Evolutionary conservation across 2,113 vertebrate genomes (phyloP), one percentile per base, ranked within the genome.

Genomic region (Symphodus melops): DNA sequence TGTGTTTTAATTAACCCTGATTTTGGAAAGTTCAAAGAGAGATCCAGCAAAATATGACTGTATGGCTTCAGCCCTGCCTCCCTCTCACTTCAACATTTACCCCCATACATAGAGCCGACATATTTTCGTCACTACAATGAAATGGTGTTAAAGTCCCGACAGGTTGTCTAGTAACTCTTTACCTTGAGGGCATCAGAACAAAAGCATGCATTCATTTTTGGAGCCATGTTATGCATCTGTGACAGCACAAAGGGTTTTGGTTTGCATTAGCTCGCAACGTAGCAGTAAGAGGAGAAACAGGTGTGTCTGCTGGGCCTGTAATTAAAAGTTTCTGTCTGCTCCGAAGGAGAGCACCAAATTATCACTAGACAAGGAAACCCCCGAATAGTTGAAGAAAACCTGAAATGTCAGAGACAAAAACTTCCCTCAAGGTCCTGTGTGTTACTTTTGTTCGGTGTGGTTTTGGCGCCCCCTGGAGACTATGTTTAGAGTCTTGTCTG

Each of bases 101-200:
- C 28, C 28, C 5, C 3, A 33, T 33, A 33, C 3, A 33, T 33
- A 33, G 28, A 5, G 3, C 28, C 28, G 25, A 33, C 28, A 33
- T 33, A 5, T 62, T 57, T 59, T 42, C 58, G 57, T 68, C 61
- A 62, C 63, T 41, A 42, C 16, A 21, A 59, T 23, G 14, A 48
- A 21, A 42, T 57, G 72, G 60, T 75, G 69, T 81, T 63, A 39
- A 62, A 67, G 21, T 0, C n/a, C 73, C 20, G 9, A 61, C 39
- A 52, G 56, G 55, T 68, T 67, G 64, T 33, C 41, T 11, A n/a
- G 13, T 10, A 12, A 46, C 21, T 68, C 77, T 77, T 64, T 59
- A 68, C 66, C 82, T 86, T 21, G 10, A 60, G 57, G 67, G 72
- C 57, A 48, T 66, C 67, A 63, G 59, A 92, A 89, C 88, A 91